Conservation (phyloP, 37 sponge, comb jelly and placozoan genomes). For the Aphrocallistes beatrix region DNA sequence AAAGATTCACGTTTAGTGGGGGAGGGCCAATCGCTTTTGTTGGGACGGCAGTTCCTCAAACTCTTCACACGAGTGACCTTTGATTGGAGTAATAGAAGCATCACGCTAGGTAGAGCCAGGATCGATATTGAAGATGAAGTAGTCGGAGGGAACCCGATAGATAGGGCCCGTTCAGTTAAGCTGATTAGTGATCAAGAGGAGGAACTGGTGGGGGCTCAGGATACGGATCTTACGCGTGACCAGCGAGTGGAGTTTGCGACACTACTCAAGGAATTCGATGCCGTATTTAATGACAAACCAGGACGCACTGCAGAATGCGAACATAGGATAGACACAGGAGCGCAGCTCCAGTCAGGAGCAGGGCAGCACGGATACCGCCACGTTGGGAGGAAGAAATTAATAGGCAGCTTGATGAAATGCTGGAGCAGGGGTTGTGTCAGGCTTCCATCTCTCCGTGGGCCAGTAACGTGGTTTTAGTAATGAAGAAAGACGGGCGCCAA, state of each 20-base stretch:
- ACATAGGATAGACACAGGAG: constrained; percentile 20
- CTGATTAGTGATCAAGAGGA: background rate
- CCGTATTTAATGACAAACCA: background rate
- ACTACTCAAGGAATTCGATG: background rate
- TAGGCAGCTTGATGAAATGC: constrained; percentile 10
- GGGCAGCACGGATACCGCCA: background rate
- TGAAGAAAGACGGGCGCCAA: constrained; percentile 14
- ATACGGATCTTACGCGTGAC: no score
- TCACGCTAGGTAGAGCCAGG: background rate
- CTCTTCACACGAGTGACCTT: background rate
- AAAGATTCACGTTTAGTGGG: background rate
- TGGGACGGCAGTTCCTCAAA: background rate
- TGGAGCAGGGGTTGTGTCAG: background rate
- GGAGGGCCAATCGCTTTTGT: background rate
- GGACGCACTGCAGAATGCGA: background rate
- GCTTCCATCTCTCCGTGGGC: constrained; percentile 23
- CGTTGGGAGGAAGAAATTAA: background rate
- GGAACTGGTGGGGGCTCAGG: no score
- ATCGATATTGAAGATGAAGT: background rate
- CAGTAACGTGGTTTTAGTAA: background rate
- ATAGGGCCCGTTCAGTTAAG: background rate
- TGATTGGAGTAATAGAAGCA: background rate
- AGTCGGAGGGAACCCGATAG: background rate
- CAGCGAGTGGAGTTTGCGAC: background rate
- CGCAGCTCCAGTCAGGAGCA: background rate